A percentile compares a stretch with the other conserved stretches of the same genome.
Evolutionary conservation across 2,888 invertebrate species (phyloP).

Genomic region (Pardosa pseudoannulata): DNA sequence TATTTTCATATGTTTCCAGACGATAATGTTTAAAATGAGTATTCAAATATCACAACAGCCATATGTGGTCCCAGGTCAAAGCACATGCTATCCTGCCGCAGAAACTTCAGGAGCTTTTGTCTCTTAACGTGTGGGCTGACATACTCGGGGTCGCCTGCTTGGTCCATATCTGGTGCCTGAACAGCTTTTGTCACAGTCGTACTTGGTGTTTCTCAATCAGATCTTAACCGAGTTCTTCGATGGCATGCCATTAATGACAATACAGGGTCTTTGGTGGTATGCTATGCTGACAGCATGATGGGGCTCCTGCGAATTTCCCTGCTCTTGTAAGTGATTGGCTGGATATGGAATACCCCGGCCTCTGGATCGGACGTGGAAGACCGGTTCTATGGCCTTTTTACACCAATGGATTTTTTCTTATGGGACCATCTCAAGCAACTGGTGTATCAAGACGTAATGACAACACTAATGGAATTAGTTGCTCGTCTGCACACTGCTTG

Average conservation of each 20-base stretch:
- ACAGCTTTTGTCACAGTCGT: neutral
- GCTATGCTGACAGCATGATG: neutral
- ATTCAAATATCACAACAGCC: constrained; percentile 9
- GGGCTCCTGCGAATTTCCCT: neutral
- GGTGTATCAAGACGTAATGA: neutral
- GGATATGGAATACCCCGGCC: neutral
- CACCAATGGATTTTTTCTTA: no score
- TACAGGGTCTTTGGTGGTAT: no score
- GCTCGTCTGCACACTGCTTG: neutral
- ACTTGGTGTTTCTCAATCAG: constrained; percentile 10
- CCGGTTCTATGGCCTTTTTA: neutral
- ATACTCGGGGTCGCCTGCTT: constrained; percentile 8
- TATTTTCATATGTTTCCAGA: neutral
- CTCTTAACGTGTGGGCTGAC: neutral
- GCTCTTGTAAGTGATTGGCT: neutral
- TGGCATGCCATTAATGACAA: neutral
- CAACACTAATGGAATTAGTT: neutral
- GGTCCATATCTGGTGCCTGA: constrained; percentile 5
- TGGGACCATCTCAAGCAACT: neutral
- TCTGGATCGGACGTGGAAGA: neutral
- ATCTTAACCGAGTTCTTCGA: no score
- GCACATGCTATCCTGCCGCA: neutral
- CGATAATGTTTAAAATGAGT: no score
- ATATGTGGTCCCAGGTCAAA: neutral
- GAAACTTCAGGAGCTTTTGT: neutral